Evolutionary conservation across 1,140 invertebrate species (phyloP).

Genomic region (Aricia agestis): DNA sequence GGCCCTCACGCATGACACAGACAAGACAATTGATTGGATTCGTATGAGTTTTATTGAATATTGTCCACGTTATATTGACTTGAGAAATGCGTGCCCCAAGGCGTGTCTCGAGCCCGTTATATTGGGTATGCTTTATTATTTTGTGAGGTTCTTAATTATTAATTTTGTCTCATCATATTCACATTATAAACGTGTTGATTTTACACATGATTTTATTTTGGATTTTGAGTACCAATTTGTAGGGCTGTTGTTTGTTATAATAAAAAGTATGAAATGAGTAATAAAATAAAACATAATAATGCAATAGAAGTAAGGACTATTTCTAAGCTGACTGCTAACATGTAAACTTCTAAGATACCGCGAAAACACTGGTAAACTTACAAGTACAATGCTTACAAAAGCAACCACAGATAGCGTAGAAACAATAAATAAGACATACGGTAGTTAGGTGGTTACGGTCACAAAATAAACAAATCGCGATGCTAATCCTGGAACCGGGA

Average conservation of each 20-base stretch:
- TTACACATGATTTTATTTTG: not conserved
- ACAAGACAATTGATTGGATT: constrained; percentile 69
- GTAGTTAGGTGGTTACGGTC: not conserved
- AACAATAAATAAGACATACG: constrained; percentile 4
- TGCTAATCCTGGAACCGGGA: constrained; percentile 55
- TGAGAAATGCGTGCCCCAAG: constrained; percentile 57
- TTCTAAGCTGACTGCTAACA: no score
- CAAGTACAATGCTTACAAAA: not conserved
- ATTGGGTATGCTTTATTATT: not conserved
- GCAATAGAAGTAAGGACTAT: no score
- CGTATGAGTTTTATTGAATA: constrained; percentile 67
- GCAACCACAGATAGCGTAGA: not conserved
- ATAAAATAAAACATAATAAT: no score
- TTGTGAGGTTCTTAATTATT: not conserved
- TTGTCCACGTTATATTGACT: constrained; percentile 57
- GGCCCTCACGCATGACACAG: constrained; percentile 56
- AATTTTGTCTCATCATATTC: not conserved
- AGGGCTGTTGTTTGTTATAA: not conserved
- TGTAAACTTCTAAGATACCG: no score
- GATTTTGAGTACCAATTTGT: not conserved
- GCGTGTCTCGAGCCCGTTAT: constrained; percentile 22
- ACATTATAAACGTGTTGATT: not conserved
- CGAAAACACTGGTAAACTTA: not conserved
- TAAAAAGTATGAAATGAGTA: no score
- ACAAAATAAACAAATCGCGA: constrained; percentile 38